phyloP scores from a whole-genome alignment of 2,113 vertebrate species.

The Megalops atlanticus region DNA sequence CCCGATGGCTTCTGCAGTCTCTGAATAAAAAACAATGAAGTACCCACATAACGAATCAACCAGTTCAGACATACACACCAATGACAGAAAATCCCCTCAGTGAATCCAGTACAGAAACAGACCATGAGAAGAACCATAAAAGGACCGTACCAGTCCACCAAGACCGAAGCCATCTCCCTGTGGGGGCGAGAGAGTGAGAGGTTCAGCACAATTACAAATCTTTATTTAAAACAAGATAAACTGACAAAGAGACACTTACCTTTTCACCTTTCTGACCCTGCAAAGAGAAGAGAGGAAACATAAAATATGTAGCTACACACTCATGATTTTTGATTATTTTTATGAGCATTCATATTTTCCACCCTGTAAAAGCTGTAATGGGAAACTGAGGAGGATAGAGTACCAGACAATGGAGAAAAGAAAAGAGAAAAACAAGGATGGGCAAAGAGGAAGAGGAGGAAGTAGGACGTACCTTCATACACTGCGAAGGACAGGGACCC shows the following conservation, averaged over 20 bases:
- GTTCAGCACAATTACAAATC: neutral
- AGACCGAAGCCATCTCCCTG: conserved; percentile 56
- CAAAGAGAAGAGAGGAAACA: conserved; percentile 27
- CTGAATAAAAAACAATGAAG: conserved; percentile 31
- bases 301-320: no score
- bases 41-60: neutral
- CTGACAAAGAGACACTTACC: conserved; percentile 53
- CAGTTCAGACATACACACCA: neutral
- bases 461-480: conserved; percentile 60
- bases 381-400: neutral
- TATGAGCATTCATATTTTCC: neutral
- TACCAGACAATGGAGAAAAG: conserved; percentile 18
- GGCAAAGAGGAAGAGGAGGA: neutral
- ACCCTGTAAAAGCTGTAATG: neutral
- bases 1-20: conserved; percentile 59
- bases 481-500: conserved; percentile 67
- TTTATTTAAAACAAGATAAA: neutral
- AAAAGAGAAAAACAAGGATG: no score
- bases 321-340: no score
- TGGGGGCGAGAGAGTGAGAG: neutral
- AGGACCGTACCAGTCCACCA: conserved; percentile 68
- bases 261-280: conserved; percentile 80
- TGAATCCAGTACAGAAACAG: neutral
- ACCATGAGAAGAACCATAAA: no score
- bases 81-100: neutral